Conservation (phyloP, 2,797 vertebrate genomes). For the Sorex maritimensis region DNA sequence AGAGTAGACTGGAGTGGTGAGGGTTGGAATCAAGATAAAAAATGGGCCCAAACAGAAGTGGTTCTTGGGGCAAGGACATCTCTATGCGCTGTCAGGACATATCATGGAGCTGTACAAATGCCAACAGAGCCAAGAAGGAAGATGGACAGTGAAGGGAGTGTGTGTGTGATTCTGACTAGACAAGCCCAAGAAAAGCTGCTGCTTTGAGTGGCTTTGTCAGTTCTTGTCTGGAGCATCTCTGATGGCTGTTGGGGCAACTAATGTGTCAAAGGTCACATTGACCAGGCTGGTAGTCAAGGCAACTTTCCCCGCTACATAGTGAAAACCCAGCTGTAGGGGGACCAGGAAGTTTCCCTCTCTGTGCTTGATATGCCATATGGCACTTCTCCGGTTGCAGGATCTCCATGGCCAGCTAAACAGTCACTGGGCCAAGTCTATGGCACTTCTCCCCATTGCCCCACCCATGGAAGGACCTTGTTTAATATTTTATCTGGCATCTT, state of each 20-base stretch:
- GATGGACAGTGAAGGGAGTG: not conserved
- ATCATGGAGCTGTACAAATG: not conserved
- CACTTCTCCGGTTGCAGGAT: not conserved
- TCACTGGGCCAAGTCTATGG: not conserved
- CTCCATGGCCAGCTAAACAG: not conserved
- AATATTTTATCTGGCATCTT: not conserved
- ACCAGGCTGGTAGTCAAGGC: not conserved
- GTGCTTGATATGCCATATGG: not conserved
- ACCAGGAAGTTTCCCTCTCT: not conserved
- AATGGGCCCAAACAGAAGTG: not conserved
- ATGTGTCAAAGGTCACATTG: rapidly evolving
- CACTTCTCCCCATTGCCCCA: not conserved
- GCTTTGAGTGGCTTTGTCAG: not conserved
- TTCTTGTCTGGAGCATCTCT: not conserved
- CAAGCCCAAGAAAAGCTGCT: not conserved
- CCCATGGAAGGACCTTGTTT: not conserved
- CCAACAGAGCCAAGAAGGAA: not conserved
- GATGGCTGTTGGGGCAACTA: not conserved
- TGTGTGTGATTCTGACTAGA: not conserved
- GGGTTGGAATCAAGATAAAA: not conserved
- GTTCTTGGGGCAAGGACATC: too few species aligned
- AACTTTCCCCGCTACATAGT: not conserved
- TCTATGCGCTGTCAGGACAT: too few species aligned
- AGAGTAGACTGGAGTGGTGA: not conserved
- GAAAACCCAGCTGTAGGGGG: not conserved